These are phyloP conservation scores for Hylia prasina DNA, from an alignment of 2,113 vertebrate genomes.

Conservation along the genomic window DNA sequence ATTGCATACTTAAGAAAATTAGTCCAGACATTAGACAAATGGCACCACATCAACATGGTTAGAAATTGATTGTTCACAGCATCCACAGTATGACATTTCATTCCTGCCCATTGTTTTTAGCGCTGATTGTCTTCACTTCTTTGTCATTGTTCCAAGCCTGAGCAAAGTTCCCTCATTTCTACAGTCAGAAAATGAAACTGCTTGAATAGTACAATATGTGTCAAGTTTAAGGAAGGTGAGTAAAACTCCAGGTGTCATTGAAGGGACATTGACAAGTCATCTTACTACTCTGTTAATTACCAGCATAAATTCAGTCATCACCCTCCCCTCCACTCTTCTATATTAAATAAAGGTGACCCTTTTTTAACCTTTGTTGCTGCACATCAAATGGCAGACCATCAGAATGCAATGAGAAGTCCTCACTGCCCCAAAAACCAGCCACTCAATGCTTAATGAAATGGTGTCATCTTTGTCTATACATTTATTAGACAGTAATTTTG, in stretches of 20 bases:
- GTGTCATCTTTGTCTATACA: background rate
- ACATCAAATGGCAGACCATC: background rate
- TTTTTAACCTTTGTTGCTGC: background rate
- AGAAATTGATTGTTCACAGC: background rate
- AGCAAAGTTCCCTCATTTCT: background rate
- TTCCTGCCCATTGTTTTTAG: background rate
- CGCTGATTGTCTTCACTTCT: background rate
- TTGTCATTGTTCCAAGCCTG: background rate
- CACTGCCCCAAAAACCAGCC: background rate
- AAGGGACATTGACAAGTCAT: background rate
- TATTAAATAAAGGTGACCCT: background rate
- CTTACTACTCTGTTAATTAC: background rate
- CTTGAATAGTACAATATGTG: background rate
- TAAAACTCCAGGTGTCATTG: background rate
- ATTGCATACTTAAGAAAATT: background rate
- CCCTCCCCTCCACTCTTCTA: background rate
- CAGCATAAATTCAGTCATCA: background rate
- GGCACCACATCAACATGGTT: background rate
- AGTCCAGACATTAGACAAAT: background rate
- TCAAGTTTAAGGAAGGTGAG: background rate
- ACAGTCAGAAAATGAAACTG: background rate
- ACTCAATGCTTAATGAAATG: background rate
- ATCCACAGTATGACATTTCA: background rate
- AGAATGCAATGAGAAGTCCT: background rate
- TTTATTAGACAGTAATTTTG: background rate